Percentiles rank a stretch among this genome's conserved stretches.
These are phyloP conservation scores for Heliopora coerulea DNA, from an alignment of 92 coral and sea anemone genomes.

Conservation along the genomic window DNA sequence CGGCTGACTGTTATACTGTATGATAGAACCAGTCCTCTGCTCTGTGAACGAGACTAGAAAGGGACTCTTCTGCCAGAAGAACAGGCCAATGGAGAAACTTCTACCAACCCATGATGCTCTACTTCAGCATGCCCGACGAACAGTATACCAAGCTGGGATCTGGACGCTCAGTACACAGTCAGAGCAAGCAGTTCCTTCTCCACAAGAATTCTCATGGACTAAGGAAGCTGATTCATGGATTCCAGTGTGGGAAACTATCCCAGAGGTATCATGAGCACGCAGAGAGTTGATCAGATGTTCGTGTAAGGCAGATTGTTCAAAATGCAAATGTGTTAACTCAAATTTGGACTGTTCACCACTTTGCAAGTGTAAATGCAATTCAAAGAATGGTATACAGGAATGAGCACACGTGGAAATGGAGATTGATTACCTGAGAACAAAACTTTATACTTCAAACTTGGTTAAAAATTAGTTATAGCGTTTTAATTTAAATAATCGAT, in stretches of 20 bases:
- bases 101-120: constrained; percentile 28
- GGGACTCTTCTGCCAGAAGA: not conserved
- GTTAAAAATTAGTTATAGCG: too few species aligned
- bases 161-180: not conserved
- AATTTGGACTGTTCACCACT: constrained; percentile 35
- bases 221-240: not conserved
- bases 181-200: constrained; percentile 12
- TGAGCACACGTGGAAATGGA: not conserved
- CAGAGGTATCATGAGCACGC: constrained; percentile 43
- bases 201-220: constrained; percentile 13
- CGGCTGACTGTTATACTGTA: not conserved
- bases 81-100: not conserved
- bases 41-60: not conserved
- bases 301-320: constrained; percentile 10
- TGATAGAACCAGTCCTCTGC: not conserved
- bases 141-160: constrained; percentile 34
- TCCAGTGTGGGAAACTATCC: constrained; percentile 38
- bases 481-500: too few species aligned
- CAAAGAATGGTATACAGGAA: not conserved
- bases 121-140: constrained; percentile 27
- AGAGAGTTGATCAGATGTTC: constrained; percentile 21
- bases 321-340: constrained; percentile 34
- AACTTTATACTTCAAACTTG: too few species aligned
- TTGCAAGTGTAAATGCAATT: constrained; percentile 10
- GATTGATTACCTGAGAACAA: not conserved